phyloP scores from a whole-genome alignment of 2,888 invertebrate genomes.

The Pachliopta kotzebuea region DNA sequence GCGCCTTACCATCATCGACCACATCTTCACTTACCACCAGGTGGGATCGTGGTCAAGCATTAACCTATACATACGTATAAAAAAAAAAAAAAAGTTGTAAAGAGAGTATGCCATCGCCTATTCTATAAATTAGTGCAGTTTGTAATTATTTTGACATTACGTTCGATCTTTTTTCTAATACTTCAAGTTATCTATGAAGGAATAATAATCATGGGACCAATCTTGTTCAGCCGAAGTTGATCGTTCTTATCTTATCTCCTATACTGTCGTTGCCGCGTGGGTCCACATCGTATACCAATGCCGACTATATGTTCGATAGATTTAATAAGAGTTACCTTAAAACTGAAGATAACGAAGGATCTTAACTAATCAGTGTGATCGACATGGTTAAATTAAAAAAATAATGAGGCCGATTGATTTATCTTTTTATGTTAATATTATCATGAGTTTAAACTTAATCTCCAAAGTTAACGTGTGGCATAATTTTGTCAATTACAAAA shows the following conservation, averaged over 20 bases:
- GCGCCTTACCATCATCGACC: too few relatives aligned
- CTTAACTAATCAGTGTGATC: conserved; percentile 18
- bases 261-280: conserved; percentile 39
- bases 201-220: conserved; percentile 44
- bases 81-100: too few relatives aligned
- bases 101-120: too few relatives aligned
- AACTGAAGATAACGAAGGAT: conserved; percentile 22
- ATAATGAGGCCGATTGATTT: conserved; percentile 14
- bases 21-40: too few relatives aligned
- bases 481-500: background rate
- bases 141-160: conserved; percentile 26
- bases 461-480: background rate
- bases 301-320: conserved; percentile 16
- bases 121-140: conserved; percentile 10
- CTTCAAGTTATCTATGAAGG: conserved; percentile 39
- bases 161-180: conserved; percentile 37
- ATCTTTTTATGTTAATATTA: conserved; percentile 9
- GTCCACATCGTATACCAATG: conserved; percentile 31
- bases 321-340: conserved; percentile 15
- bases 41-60: too few relatives aligned
- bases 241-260: conserved; percentile 58
- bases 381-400: conserved; percentile 19
- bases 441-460: background rate
- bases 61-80: too few relatives aligned
- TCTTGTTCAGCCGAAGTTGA: conserved; percentile 42